Conservation (phyloP, 2,113 vertebrate genomes). For the Gadus chalcogrammus region DNA sequence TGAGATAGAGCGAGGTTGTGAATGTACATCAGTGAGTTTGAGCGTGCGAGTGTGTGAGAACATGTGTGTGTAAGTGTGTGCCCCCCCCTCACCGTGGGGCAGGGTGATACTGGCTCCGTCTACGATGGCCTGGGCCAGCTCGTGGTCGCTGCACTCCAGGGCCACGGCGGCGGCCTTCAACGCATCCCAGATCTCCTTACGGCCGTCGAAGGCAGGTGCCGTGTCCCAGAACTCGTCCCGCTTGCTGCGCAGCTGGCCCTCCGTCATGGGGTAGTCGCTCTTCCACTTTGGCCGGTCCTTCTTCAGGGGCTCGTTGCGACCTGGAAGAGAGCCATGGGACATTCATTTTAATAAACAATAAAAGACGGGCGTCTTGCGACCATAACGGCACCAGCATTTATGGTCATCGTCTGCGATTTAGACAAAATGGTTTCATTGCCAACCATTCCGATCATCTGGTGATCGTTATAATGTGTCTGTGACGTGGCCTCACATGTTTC, state of each 20-base stretch:
- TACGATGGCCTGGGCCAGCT: conserved; percentile 94
- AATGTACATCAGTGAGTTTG: too few relatives aligned
- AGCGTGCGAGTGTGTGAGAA: too few relatives aligned
- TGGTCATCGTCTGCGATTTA: too few relatives aligned
- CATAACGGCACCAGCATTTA: too few relatives aligned
- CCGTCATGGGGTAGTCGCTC: conserved; percentile 98
- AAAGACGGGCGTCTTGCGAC: not conserved
- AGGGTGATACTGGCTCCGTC: conserved; percentile 97
- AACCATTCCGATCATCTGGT: too few relatives aligned
- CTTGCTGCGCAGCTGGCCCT: conserved; percentile 95
- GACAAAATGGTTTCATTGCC: too few relatives aligned
- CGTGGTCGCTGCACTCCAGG: conserved; percentile 89
- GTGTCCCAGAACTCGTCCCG: conserved; percentile 99
- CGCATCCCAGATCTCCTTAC: conserved; percentile 99
- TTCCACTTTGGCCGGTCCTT: conserved; percentile 97
- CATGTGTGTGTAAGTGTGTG: too few relatives aligned
- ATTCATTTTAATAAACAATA: not conserved
- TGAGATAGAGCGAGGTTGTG: too few relatives aligned
- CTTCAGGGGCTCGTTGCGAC: conserved; percentile 92
- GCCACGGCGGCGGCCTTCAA: conserved; percentile 92
- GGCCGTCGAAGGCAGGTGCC: conserved; percentile 93
- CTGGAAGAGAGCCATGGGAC: conserved; percentile 44
- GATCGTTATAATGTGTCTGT: too few relatives aligned
- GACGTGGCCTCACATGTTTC: too few relatives aligned
- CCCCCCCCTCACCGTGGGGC: conserved; percentile 86